Evolutionary conservation across 2,888 invertebrate species (phyloP), one percentile per base, ranked within the genome.

Genomic region (Heliconius ismenius): DNA sequence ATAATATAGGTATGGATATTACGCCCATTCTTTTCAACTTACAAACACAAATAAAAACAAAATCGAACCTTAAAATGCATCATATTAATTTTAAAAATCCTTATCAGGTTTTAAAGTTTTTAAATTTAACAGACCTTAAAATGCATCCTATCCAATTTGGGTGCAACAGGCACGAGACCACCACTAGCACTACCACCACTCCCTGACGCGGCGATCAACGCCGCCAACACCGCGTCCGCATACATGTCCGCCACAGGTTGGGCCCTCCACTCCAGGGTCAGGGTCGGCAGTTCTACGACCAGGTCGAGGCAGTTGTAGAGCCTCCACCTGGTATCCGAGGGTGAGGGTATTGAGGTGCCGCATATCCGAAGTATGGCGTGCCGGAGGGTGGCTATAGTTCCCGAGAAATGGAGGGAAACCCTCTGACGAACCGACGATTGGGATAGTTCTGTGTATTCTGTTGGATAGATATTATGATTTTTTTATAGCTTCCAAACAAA

Each of bases 231-330:
- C 43, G 99, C 97, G 94, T 99, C 99, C 43, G 99, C 99, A 91
- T 97, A 99, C 98, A 99, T 99, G 91, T 99, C 99, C 86, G 98
- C 97, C 68, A 99, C 97, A 0, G 99, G 99, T 86, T 97, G 98
- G 11, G 99, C 98, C 67, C 96, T 95, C 99, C 99, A 99, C 95
- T 99, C 98, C 78, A 99, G 95, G 0, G 97, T 96, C 43, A 98
- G 97, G 82, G 98, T 95, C 32, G 84, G 83, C 76, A 82, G 82
- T 82, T 98, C 98, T 24, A 98, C 94, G 0, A 95, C 95, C 60
- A 99, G 95, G 81, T 97, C 98, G 65, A 99, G 95, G 81, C 96
- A 96, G 83, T 96, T 96, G 91, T 98, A 99, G 10, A 98, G 97
- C 18, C 96, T 94, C 88, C 98, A 95, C 79, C 96, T 96, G 79